Evolutionary conservation across 2,888 invertebrate species (phyloP).

Genomic region (Odontocolon sp.): DNA sequence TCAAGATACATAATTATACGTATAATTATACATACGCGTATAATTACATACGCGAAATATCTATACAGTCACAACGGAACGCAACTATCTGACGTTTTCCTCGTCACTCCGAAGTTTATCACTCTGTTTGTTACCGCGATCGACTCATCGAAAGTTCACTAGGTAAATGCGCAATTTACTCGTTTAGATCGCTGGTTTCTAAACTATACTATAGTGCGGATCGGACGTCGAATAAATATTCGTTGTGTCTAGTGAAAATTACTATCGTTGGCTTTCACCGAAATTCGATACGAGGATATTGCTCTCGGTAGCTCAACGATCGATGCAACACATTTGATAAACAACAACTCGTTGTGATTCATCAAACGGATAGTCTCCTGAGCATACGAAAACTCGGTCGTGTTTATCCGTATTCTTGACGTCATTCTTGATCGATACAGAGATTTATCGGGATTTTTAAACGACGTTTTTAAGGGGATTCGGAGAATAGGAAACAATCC

Average conservation of each 20-base stretch:
- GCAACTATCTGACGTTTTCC: not conserved
- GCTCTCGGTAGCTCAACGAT: not conserved
- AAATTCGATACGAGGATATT: not conserved
- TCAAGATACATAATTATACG: not conserved
- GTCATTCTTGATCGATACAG: no score
- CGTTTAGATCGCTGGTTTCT: no score
- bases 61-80: not conserved
- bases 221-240: not conserved
- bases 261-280: not conserved
- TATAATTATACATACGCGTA: no score
- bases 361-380: not conserved
- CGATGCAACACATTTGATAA: not conserved
- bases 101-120: not conserved
- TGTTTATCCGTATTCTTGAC: no score
- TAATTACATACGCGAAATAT: no score
- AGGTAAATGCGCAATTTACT: slow-evolving; percentile 38
- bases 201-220: no score
- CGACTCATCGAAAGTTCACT: slow-evolving; percentile 24
- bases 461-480: no score
- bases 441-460: no score
- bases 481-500: not conserved
- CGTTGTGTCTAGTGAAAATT: not conserved
- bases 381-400: not conserved
- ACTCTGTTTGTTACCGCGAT: not conserved
- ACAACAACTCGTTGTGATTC: not conserved